Base-by-base conservation (phyloP, 2,888 invertebrate species). In the Bombyx huttoni region DNA sequence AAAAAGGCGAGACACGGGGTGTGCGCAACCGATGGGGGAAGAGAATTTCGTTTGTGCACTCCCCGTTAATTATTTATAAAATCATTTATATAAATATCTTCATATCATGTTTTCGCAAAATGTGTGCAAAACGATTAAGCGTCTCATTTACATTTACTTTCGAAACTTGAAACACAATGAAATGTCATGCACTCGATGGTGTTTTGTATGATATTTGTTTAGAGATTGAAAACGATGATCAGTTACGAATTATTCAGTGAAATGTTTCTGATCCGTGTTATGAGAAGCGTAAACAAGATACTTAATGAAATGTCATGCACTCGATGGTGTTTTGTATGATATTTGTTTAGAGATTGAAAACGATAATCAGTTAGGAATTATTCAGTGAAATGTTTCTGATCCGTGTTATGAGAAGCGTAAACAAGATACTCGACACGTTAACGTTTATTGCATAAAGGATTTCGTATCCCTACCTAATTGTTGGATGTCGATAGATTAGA, bases 71-170 rank as follows among this genome's bases (percentile, higher is more conserved):
- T 59, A 60, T 59, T 66, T 69, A 73, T 61, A 74, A 78, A 81
- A 78, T 68, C 76, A 81, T 77, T 77, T 82, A 83, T 73, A 73
- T 79, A 78, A 77, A 75, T 67, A 67, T 73, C 76, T 68, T 75
- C 75, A 81, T 74, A 78, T 65, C 72, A 75, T 81, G 79, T 76
- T 80, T 81, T 83, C 86, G 85, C 85, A 83, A 83, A 86, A 85
- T 78, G 82, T 80, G 87, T 87, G 87, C 87, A 84, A 81, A 86
- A 84, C 78, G 70, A 82, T 81, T n/a, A 87, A 87, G 87, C 84
- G 73, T 81, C 78, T 82, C 80, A 70, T 78, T 79, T 79, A 80
- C 68, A 78, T 82, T 74, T 83, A 83, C 78, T 78, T 72, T 76
- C 77, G 74, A 73, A 78, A 76, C 67, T 75, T 77, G 82, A 81